Evolutionary conservation across 1,140 invertebrate species (phyloP), one percentile per base, ranked within the genome.

Genomic region (Drosophila baimaii): DNA sequence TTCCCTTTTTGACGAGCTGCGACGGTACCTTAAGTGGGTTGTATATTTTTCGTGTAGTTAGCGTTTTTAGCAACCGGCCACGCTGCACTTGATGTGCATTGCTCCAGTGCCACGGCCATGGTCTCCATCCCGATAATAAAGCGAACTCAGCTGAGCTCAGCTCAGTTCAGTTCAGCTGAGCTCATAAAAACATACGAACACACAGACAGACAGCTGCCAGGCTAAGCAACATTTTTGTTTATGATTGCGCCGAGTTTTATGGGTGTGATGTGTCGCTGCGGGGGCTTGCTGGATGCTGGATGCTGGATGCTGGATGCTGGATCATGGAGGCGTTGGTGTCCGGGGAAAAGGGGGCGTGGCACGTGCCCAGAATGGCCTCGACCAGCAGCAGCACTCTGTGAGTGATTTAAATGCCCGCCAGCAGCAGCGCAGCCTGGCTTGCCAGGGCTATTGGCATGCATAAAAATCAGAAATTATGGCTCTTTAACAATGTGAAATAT

Each of bases 201-300:
- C n/a, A 65, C 7, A 33, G 49, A 63, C 58, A 81, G 74, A 81
- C 80, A 83, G 81, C 72, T 84, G 80, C 51, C 80, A 65, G 66
- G 63, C 71, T 69, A 82, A 71, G 77, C 59, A 79, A 73, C 66
- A 77, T 77, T 84, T 82, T 84, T 79, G 72, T 77, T 84, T 77
- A 84, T 73, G 76, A 83, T 79, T 79, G 61, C 76, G 57, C 62
- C 65, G 80, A 66, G 25, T 82, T 78, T 66, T 71, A 75, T 75
- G 74, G 77, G 55, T 5, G 39, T 29, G 44, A 52, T 35, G 58
- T 19, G 33, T 41, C 33, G 52, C 65, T 64, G 31, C 47, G 56
- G 59, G 75, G 37, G 13, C 51, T 27, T 27, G 37, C 17, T 17
- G 54, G 54, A 17, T 39, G 54, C 12, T 25, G 23, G 23, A 41